Evolutionary conservation across 2,797 vertebrate species (phyloP).

Genomic region (Carduelis carduelis): DNA sequence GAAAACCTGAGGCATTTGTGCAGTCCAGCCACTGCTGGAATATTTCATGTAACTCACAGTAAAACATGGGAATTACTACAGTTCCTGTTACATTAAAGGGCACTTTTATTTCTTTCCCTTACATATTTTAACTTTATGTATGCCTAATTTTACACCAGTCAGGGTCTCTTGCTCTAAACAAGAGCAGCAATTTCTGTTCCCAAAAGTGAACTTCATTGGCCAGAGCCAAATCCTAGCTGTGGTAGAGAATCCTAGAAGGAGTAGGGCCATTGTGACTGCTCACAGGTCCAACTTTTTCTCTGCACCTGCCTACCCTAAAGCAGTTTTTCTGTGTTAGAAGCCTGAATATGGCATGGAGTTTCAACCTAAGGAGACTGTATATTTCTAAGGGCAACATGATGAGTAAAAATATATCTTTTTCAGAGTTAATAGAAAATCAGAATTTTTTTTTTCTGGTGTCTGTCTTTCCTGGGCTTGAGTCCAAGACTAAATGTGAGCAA

Average conservation of each 20-base stretch:
- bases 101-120: neutral
- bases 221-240: neutral
- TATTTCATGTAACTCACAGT: neutral
- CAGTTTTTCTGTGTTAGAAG: neutral
- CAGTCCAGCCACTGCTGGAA: neutral
- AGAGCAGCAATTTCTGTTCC: neutral
- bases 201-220: neutral
- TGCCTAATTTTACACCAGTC: neutral
- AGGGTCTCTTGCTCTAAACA: neutral
- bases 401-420: neutral
- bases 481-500: neutral
- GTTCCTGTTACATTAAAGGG: neutral
- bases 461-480: neutral
- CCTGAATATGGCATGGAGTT: neutral
- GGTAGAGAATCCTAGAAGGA: neutral
- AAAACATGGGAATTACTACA: neutral
- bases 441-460: neutral
- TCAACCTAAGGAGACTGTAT: neutral
- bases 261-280: neutral
- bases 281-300: neutral
- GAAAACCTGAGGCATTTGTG: neutral
- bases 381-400: neutral
- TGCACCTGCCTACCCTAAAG: neutral
- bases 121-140: neutral
- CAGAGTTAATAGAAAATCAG: neutral